These are phyloP conservation scores for Agrotis clavis DNA, from an alignment of 2,888 invertebrate genomes.

Conservation along the genomic window DNA sequence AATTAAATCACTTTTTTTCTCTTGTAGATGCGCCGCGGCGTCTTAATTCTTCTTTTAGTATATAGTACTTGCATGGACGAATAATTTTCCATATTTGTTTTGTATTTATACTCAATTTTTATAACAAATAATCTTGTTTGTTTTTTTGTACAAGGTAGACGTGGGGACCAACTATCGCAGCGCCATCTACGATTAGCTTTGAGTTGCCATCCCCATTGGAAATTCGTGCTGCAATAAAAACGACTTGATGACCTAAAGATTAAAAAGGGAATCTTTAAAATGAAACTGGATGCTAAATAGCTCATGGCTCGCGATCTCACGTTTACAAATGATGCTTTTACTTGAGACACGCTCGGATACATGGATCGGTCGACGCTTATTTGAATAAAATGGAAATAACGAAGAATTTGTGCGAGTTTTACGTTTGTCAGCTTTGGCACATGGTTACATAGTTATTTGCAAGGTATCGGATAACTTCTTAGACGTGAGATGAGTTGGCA, in stretches of 20 bases:
- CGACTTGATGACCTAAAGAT: conserved; percentile 84
- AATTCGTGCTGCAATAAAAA: conserved; percentile 87
- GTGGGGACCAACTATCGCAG: too few relatives aligned
- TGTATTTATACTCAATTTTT: too few relatives aligned
- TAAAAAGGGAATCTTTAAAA: conserved; percentile 79
- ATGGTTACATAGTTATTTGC: conserved; percentile 28
- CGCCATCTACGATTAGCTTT: too few relatives aligned
- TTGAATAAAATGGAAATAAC: conserved; percentile 66
- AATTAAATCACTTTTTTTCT: too few relatives aligned
- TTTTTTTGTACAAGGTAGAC: too few relatives aligned
- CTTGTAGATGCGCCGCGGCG: too few relatives aligned
- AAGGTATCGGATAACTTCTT: conserved; percentile 10
- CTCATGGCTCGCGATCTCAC: conserved; percentile 64
- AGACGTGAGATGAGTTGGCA: conserved; percentile 6
- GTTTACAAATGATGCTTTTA: conserved; percentile 75
- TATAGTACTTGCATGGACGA: too few relatives aligned
- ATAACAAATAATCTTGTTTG: too few relatives aligned
- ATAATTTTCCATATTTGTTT: too few relatives aligned
- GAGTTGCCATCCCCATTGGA: too few relatives aligned
- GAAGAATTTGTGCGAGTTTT: conserved; percentile 54
- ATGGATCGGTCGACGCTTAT: conserved; percentile 58
- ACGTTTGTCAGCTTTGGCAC: conserved; percentile 30
- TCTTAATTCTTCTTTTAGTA: too few relatives aligned
- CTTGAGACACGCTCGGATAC: conserved; percentile 57
- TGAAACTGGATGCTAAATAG: conserved; percentile 76